Evolutionary conservation across 2,797 vertebrate genomes (phyloP), one percentile per base, ranked within the genome.

Genomic region (Anabas testudineus): DNA sequence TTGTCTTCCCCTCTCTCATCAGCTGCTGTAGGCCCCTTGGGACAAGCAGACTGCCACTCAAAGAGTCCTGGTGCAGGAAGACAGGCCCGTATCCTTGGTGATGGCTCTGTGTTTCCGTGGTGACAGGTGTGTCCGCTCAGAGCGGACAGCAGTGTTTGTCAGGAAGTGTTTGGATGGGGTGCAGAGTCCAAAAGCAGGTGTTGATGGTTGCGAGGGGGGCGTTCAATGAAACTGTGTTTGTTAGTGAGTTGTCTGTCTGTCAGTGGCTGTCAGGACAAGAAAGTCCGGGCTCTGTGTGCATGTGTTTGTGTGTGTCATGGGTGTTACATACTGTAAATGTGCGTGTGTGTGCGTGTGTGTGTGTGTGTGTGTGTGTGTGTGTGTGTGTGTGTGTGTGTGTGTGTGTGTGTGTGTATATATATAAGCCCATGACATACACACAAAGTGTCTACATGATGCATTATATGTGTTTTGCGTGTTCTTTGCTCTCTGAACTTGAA

Each of bases 71-170:
- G 84, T 70, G 32, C 83, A 80, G 65, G 78, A 78, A 83, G 75
- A 85, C 84, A 84, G 83, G 69, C 81, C 82, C 6, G 80, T 88
- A 81, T 89, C 88, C 87, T 76, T 84, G 83, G 84, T 87, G 89
- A 90, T 57, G 80, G 83, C 81, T 87, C 55, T 78, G 81, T 88
- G 86, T 89, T 83, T 86, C 80, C 45, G 65, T 78, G 84, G 88
- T 91, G 92, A 92, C 92, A 91, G 90, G 88, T 90, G 89, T 89
- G 90, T 89, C 88, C 83, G 79, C 87, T 91, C 74, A 36, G 76
- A 90, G 80, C 71, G 58, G 90, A 81, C 71, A 8, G 57, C 59
- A 1, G 41, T 90, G 85, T 92, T 91, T 91, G 87, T 90, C 89
- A 88, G 91, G 87, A 90, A 89, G 85, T 80, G 83, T 86, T 90